These are phyloP conservation scores for Coronaproctus castanopsis DNA, from an alignment of 2,888 invertebrate genomes.

Conservation along the genomic window DNA sequence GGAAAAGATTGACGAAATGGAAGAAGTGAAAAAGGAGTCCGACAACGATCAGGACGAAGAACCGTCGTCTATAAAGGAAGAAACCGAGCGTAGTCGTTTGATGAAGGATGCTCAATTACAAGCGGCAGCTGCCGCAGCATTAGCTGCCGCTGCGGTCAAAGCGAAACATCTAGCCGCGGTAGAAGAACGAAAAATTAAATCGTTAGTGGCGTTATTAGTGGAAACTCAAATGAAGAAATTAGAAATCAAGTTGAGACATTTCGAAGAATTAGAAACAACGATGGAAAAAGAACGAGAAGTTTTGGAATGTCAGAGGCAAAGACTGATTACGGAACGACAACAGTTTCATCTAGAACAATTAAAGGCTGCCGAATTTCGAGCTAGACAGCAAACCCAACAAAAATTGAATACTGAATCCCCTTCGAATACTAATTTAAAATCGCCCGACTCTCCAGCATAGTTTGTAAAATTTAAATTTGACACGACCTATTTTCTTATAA, in stretches of 20 bases:
- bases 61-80: conserved; percentile 23
- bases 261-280: conserved; percentile 93
- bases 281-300: conserved; percentile 68
- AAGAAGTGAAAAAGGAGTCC: conserved; percentile 25
- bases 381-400: conserved; percentile 85
- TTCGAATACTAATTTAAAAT: background rate
- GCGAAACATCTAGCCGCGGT: conserved; percentile 96
- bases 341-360: conserved; percentile 96
- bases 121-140: conserved; percentile 87
- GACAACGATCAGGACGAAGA: conserved; percentile 34
- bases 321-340: conserved; percentile 87
- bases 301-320: conserved; percentile 92
- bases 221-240: conserved; percentile 99
- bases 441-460: no score
- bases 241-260: conserved; percentile 93
- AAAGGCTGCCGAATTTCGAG: conserved; percentile 90
- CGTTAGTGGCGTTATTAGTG: conserved; percentile 85
- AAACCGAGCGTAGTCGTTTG: conserved; percentile 24
- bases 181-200: conserved; percentile 96
- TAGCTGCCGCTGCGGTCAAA: conserved; percentile 95
- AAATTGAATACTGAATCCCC: conserved; percentile 29
- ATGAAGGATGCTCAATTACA: conserved; percentile 61
- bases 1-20: conserved; percentile 16
- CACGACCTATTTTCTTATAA: no score
- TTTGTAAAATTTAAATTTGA: no score